phyloP scores from a whole-genome alignment of 2,888 invertebrate genomes.

The Phyllotreta striolata region DNA sequence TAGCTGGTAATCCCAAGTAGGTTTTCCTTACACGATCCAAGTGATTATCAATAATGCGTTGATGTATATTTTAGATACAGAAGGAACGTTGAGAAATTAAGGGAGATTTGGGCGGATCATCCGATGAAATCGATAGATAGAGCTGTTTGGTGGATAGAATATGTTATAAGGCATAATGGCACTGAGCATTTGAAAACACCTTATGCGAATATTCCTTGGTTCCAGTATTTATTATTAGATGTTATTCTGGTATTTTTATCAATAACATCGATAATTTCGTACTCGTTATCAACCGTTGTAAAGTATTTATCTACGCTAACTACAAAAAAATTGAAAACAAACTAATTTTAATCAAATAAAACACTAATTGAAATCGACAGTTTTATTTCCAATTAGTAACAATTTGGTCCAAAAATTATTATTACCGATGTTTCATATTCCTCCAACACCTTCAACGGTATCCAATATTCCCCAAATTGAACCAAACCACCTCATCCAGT shows the following conservation, averaged over 20 bases:
- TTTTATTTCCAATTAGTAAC: too few relatives aligned
- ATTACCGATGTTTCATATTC: too few relatives aligned
- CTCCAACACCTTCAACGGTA: too few relatives aligned
- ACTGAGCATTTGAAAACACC: conserved; percentile 62
- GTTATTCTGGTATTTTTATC: conserved; percentile 40
- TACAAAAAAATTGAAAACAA: too few relatives aligned
- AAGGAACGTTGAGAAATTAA: conserved; percentile 43
- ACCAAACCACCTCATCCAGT: too few relatives aligned
- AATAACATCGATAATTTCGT: background rate
- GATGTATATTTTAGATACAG: conserved; percentile 38
- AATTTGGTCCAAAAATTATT: too few relatives aligned
- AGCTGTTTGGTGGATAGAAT: conserved; percentile 52
- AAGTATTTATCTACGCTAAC: too few relatives aligned
- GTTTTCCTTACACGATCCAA: conserved; percentile 7
- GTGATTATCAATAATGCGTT: background rate
- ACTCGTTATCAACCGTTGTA: background rate
- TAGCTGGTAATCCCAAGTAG: conserved; percentile 49
- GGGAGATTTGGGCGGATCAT: conserved; percentile 42
- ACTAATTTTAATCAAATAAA: too few relatives aligned
- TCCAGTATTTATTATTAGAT: conserved; percentile 62
- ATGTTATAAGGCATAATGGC: conserved; percentile 54
- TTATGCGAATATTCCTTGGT: conserved; percentile 58
- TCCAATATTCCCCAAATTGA: too few relatives aligned
- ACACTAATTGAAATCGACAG: too few relatives aligned
- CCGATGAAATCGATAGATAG: conserved; percentile 47